Base-by-base conservation (phyloP, 2,888 invertebrate genomes). In the Elmis aenea region DNA sequence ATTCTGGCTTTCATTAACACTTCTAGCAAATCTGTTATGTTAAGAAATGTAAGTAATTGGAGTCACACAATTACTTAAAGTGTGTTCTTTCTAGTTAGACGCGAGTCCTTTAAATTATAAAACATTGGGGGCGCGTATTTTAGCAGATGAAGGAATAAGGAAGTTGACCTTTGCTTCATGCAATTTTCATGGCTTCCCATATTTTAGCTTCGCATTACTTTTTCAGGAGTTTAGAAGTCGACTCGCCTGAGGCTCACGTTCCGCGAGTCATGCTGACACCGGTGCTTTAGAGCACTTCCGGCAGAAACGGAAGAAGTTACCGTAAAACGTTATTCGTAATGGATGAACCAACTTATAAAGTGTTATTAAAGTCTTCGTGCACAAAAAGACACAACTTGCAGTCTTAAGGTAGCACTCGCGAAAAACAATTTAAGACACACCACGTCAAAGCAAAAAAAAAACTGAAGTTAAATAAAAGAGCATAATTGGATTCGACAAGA, bases 141-240 rank as follows among this genome's bases (percentile, higher is more conserved):
- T 28, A 28, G 12, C 33, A 28, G 38, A 38, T 28, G 27, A 38
- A 15, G 9, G 22, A 33, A 26, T 20, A 16, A 23, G 20, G 23
- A 33, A 33, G 32, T 38, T 33, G 20, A 38, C 29, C 13, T 30
- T 18, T 23, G 21, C 34, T 34, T 34, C 26, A 39, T 34, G 34
- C 34, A 39, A 39, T 21, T 39, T 39, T 34, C 34, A 39, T 34
- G 34, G 26, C 26, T 29, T 34, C 22, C 26, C 30, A 30, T 34
- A 39, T 39, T 39, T 38, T 16, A 38, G 26, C 22, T 9, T 21
- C 24, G 25, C 38, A 32, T 33, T 38, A 33, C 26, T 15, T 28
- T 29, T 33, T 26, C 26, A 26, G 33, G 26, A 18, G 26, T 36
- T 36, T 30, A 24, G 25, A 23, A 30, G 30, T 28, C 11, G 16